These are phyloP conservation scores for Solenopsis invicta DNA, from an alignment of 1,140 invertebrate species.

Conservation along the genomic window DNA sequence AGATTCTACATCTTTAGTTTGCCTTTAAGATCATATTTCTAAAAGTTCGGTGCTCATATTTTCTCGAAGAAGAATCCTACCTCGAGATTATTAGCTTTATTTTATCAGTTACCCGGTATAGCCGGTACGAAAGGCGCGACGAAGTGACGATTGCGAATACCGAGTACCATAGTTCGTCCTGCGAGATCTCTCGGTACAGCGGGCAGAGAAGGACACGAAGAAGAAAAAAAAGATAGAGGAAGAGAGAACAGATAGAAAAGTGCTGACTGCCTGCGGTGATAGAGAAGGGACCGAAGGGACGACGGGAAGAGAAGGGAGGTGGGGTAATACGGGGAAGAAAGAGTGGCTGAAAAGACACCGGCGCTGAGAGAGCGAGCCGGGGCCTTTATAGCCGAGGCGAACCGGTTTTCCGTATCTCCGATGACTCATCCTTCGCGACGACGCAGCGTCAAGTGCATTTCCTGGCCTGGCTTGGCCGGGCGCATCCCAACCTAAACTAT, in stretches of 20 bases:
- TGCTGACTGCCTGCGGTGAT: conserved; percentile 66
- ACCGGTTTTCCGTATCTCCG: conserved; percentile 86
- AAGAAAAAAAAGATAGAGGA: conserved; percentile 20
- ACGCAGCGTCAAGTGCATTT: conserved; percentile 86
- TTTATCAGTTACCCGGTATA: conserved; percentile 57
- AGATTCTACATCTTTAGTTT: background rate
- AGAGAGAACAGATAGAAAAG: conserved; percentile 58
- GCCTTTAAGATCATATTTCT: background rate
- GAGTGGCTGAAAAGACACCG: conserved; percentile 44
- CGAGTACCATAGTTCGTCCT: conserved; percentile 69
- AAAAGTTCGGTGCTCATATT: background rate
- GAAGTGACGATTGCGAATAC: conserved; percentile 80
- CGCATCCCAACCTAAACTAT: conserved; percentile 78
- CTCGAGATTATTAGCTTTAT: background rate
- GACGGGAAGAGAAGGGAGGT: background rate
- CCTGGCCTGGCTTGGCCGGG: conserved; percentile 77
- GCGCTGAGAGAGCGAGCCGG: conserved; percentile 39
- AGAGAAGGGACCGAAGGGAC: conserved; percentile 47
- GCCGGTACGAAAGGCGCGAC: conserved; percentile 72
- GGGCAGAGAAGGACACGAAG: background rate
- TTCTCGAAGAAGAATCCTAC: background rate
- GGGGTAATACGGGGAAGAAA: conserved; percentile 7
- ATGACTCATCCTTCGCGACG: conserved; percentile 83
- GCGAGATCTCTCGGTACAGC: conserved; percentile 60
- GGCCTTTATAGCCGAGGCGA: conserved; percentile 75